phyloP scores from a whole-genome alignment of 2,888 invertebrate species.

The Morinoia aosen region DNA sequence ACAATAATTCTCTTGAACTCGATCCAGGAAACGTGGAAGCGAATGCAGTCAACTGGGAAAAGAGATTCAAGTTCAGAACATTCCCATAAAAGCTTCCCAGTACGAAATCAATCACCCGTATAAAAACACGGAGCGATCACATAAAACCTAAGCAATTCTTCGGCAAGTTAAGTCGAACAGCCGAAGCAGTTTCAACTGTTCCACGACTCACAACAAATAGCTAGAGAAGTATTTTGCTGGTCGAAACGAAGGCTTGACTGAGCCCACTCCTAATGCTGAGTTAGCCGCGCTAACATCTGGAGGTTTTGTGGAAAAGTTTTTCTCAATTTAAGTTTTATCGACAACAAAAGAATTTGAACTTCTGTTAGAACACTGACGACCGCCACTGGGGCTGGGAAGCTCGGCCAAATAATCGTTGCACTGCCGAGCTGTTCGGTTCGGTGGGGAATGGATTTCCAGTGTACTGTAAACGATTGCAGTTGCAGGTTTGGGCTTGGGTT shows the following conservation, averaged over 20 bases:
- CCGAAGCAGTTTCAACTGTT: constrained; percentile 14
- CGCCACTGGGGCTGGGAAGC: not conserved
- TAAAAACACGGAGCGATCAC: not conserved
- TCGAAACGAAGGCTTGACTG: not conserved
- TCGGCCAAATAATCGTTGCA: not conserved
- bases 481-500: not conserved
- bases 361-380: not conserved
- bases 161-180: not conserved
- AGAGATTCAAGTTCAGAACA: not conserved
- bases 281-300: constrained; percentile 33
- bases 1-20: too few relatives aligned
- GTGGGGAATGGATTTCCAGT: not conserved
- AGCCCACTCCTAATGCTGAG: not conserved
- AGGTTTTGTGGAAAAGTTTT: constrained; percentile 38
- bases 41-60: not conserved
- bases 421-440: not conserved
- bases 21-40: too few relatives aligned
- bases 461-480: not conserved
- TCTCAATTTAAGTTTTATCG: constrained; percentile 47
- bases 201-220: constrained; percentile 16
- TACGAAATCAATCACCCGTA: not conserved
- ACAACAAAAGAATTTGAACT: constrained; percentile 39
- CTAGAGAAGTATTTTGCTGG: not conserved
- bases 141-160: not conserved
- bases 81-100: not conserved